A percentile compares a stretch with the other conserved stretches of the same genome.
Evolutionary conservation across 2,888 invertebrate species (phyloP).

Genomic region (Antitype chi): DNA sequence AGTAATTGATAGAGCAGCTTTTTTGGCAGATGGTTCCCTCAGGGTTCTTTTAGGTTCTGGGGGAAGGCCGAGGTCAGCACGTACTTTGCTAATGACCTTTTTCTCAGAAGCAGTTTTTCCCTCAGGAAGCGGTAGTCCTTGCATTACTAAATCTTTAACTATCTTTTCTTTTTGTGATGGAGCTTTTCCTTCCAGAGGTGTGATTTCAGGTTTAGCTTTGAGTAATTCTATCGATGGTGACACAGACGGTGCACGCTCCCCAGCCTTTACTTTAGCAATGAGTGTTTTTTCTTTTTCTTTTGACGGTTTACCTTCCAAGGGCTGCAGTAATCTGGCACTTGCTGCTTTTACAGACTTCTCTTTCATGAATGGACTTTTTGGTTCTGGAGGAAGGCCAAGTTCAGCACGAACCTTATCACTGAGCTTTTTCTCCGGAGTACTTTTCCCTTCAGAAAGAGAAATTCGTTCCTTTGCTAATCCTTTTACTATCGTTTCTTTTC

Average conservation of each 20-base stretch:
- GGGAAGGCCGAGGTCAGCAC: neutral
- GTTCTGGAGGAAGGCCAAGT: neutral
- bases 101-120: neutral
- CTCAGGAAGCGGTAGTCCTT: neutral
- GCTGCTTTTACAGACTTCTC: neutral
- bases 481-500: slow-evolving; percentile 51
- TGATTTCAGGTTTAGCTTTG: neutral
- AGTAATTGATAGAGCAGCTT: slow-evolving; percentile 1
- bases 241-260: neutral
- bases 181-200: neutral
- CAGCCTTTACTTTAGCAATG: neutral
- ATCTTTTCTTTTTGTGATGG: neutral
- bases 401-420: neutral
- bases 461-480: neutral
- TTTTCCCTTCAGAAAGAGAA: neutral
- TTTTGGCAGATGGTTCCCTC: neutral
- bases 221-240: neutral
- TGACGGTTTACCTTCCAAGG: neutral
- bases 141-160: neutral
- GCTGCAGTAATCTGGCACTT: neutral
- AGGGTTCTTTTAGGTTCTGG: neutral
- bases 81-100: neutral
- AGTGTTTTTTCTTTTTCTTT: neutral
- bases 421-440: neutral
- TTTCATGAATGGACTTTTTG: neutral